phyloP scores from a whole-genome alignment of 2,797 vertebrate genomes.

The Lutjanus argentimaculatus region DNA sequence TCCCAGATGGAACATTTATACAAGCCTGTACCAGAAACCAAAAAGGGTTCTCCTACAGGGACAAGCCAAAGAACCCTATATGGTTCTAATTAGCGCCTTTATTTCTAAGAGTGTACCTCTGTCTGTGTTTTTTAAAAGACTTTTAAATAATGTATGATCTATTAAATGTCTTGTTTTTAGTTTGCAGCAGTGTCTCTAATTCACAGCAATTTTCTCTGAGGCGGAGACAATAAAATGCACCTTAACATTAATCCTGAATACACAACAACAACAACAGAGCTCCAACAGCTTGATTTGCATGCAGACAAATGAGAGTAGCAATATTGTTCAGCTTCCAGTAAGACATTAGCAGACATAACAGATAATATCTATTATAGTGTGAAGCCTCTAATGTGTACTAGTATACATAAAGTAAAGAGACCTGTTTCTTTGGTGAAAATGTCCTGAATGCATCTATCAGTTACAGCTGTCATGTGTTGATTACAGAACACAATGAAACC shows the following conservation, averaged over 20 bases:
- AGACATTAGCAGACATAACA: conserved; percentile 19
- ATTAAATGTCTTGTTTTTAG: conserved; percentile 5
- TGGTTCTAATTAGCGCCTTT: no score
- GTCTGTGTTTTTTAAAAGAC: background rate
- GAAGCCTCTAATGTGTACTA: background rate
- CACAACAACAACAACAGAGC: conserved; percentile 18
- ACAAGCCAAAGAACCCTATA: no score
- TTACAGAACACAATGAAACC: conserved; percentile 6
- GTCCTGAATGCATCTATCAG: conserved; percentile 16
- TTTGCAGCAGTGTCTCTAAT: background rate
- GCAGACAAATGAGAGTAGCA: conserved; percentile 15
- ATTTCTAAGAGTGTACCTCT: background rate
- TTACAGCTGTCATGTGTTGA: conserved; percentile 23
- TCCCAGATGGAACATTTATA: no score
- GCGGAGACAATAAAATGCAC: background rate
- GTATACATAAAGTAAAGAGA: conserved; percentile 5
- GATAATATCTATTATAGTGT: conserved; percentile 10
- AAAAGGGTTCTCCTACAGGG: no score
- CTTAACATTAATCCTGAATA: background rate
- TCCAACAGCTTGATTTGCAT: conserved; percentile 34
- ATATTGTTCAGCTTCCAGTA: conserved; percentile 6
- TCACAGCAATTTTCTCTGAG: background rate
- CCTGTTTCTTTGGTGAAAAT: background rate
- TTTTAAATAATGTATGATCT: background rate
- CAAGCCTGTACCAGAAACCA: no score